A percentile compares a stretch with the other conserved stretches of the same genome.
phyloP scores from a whole-genome alignment of 37 sponge, comb jelly and placozoan species.

The Chondrilla cf. caribensis region DNA sequence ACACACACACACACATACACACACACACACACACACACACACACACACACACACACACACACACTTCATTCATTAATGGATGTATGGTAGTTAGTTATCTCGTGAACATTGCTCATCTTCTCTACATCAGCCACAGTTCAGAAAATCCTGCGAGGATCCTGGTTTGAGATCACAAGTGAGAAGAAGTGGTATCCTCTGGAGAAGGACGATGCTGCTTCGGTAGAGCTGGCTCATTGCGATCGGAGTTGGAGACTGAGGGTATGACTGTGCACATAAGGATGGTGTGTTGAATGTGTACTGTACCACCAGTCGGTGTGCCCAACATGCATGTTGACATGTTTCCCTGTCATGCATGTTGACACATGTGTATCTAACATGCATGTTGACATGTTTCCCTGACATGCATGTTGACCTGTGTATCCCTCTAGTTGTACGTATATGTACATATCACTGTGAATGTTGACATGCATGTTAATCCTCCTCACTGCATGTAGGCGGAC shows the following conservation, averaged over 20 bases:
- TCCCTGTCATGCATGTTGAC: not conserved
- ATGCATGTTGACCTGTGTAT: not conserved
- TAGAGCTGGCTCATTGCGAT: constrained; percentile 62
- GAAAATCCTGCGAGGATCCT: constrained; percentile 54
- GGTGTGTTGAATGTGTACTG: not conserved
- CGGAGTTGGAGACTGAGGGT: constrained; percentile 58
- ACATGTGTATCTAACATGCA: not conserved
- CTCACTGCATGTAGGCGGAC: constrained; percentile 4
- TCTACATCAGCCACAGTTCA: not conserved
- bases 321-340: not conserved
- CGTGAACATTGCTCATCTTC: too few relatives aligned
- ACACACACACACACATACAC: too few relatives aligned
- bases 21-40: too few relatives aligned
- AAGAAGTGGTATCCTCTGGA: constrained; percentile 73
- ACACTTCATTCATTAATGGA: too few relatives aligned
- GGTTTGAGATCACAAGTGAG: constrained; percentile 73
- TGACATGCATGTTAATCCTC: too few relatives aligned
- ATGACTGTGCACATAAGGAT: not conserved
- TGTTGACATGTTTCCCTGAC: too few relatives aligned
- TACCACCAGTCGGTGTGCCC: not conserved
- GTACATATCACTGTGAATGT: not conserved
- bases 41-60: too few relatives aligned
- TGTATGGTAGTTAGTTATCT: too few relatives aligned
- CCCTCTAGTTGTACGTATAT: not conserved
- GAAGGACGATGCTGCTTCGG: constrained; percentile 36